A percentile compares a stretch with the other conserved stretches of the same genome.
Conservation (phyloP, 2,113 vertebrate species). For the Grus americana region DNA sequence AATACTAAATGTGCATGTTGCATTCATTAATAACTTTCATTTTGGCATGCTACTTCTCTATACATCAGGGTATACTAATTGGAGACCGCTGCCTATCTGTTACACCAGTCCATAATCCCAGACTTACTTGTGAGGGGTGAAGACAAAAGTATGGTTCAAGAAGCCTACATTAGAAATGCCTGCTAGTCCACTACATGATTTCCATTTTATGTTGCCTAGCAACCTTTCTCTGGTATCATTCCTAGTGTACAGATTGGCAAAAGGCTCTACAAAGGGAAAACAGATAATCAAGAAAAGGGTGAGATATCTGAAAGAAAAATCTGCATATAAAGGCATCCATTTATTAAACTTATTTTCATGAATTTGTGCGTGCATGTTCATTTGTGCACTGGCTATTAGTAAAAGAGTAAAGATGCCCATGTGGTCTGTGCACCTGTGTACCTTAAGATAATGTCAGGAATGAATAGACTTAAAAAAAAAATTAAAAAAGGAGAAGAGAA, state of each 20-base stretch:
- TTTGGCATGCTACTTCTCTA: neutral
- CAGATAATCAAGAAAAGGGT: neutral
- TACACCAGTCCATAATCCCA: neutral
- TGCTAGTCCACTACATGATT: constrained; percentile 10
- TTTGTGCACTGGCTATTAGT: neutral
- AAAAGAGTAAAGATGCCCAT: neutral
- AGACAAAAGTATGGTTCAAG: neutral
- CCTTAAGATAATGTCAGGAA: neutral
- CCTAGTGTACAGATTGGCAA: neutral
- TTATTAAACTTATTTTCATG: neutral
- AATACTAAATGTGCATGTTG: neutral
- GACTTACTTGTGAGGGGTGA: neutral
- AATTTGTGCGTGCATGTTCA: neutral
- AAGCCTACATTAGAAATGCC: neutral
- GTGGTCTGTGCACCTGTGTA: neutral
- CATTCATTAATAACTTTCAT: neutral
- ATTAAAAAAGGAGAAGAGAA: neutral
- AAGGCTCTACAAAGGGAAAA: neutral
- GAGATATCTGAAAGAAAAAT: neutral
- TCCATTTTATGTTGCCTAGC: constrained; percentile 59
- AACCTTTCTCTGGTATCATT: constrained; percentile 28
- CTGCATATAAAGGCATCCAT: neutral
- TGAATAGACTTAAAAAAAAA: neutral
- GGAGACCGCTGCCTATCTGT: neutral
- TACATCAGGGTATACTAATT: neutral